Base-by-base conservation (phyloP, 2,113 vertebrate genomes). In the Cebidichthys violaceus region DNA sequence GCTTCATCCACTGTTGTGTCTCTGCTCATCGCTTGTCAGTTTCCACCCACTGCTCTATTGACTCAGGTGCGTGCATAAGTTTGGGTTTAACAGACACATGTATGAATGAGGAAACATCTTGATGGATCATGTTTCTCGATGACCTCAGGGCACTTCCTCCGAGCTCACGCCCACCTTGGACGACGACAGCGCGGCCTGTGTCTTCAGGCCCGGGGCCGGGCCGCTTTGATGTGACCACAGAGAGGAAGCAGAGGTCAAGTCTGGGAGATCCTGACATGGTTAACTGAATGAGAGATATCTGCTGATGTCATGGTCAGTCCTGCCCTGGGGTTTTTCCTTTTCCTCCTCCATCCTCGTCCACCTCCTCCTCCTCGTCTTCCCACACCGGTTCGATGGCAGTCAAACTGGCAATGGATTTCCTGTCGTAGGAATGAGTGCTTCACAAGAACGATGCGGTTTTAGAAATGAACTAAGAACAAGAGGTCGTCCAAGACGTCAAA, bases 71-170 rank as follows among this genome's bases (percentile, higher is more conserved):
- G 61, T 83, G 79, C 10, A 18, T 69, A 17, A n/a, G 47, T 74
- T 55, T 60, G 57, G 54, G 27, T 66, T 74, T 76, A 43, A 77
- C 29, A 39, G 72, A 15, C 37, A 6, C 54, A 57, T 0, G 37
- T 29, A 41, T 81, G 83, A 87, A 41, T 81, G 83, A 87, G 87
- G 87, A 93, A 92, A 93, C 86, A 89, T 74, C 79, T 85, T 82
- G 80, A 82, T 24, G 15, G 79, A 69, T 67, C 75, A 13, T 70
- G 68, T 59, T 60, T 70, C 61, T 84, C 6, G 33, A 85, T 92
- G 90, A 92, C 85, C 90, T 93, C 81, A 85, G 50, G 67, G 85
- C 35, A 29, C 83, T 86, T 83, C 85, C 79, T 75, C 68, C 41
- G 3, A 71, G 24, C 79, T 70, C 86, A 72, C 78, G 45, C 81